Base-by-base conservation (phyloP, 2,113 vertebrate species). In the Pseudopipra pipra region DNA sequence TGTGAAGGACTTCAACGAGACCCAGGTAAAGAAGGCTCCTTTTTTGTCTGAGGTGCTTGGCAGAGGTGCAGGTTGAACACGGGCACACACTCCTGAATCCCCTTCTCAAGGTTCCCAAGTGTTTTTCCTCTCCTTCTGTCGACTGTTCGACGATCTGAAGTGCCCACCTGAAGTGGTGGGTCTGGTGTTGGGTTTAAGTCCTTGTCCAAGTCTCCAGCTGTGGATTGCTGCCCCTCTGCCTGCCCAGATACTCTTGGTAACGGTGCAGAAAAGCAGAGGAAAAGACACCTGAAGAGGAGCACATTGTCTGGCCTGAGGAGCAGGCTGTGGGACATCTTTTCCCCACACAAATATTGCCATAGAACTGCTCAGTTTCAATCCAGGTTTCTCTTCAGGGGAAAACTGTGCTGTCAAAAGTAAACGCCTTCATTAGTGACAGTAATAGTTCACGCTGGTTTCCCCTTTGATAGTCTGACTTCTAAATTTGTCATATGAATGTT, bases 1-100 rank as follows among this genome's bases (percentile, higher is more conserved):
- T 4, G 99, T 99, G 93, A 99, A 99, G 86, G 99, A 99, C 98
- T 99, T 99, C 98, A 99, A 99, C 76, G 99, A 99, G 97, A 99
- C 99, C 28, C 99, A 99, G 99, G 99, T 99, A 97, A 91, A n/a
- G 6, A 55, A 46, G 9, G 20, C 7, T 5, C 33, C 22, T 1
- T 1, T 23, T 33, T n/a, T 30, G 49, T 4, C 30, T 22, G 39
- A 5, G 63, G 17, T 28, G 27, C 30, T 24, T 37, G 14, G n/a
- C 39, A 37, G 44, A 41, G 62, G n/a, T 6, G 49, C 8, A 0
- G 23, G 23, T 4, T 56, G 81, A 18, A 2, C 59, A 46, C 7
- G 37, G 23, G 19, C 39, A 30, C 44, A 5, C 0, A 0, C 6
- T 75, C 55, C 55, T 14, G 9, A 30, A 9, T 13, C 15, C 3